Conservation (phyloP, 2,888 invertebrate species). For the Exephanes ischioxanthus region DNA sequence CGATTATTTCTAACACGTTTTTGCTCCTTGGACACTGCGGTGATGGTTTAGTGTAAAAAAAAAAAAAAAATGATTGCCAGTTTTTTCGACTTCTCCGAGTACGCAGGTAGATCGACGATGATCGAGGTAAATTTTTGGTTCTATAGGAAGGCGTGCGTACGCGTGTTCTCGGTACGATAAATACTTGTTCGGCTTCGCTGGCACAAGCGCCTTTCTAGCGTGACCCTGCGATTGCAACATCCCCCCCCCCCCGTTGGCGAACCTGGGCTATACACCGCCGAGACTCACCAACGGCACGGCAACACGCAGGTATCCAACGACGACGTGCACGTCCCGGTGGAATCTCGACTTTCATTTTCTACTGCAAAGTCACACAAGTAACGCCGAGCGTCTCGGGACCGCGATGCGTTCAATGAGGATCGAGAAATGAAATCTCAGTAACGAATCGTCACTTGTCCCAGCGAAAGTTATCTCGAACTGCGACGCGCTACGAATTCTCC, state of each 20-base stretch:
- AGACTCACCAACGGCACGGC: slow-evolving; percentile 19
- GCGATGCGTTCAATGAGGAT: slow-evolving; percentile 1
- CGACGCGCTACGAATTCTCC: not conserved
- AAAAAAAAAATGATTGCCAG: not conserved
- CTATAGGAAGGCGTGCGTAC: not conserved
- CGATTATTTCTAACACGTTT: slow-evolving; percentile 5
- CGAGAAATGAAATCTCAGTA: slow-evolving; percentile 8
- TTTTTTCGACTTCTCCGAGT: not conserved
- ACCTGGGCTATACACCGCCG: slow-evolving; percentile 13
- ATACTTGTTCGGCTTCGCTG: slow-evolving; percentile 36
- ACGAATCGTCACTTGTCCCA: not conserved
- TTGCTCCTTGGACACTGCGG: not conserved
- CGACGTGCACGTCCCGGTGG: slow-evolving; percentile 69
- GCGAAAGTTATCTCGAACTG: not conserved
- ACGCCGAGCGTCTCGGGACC: slow-evolving; percentile 44
- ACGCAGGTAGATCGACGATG: not conserved
- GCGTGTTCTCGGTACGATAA: slow-evolving; percentile 4
- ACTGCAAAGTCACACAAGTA: slow-evolving; percentile 68
- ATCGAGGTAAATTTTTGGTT: not conserved
- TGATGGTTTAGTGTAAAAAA: not conserved
- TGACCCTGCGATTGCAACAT: slow-evolving; percentile 67
- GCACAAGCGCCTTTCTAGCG: slow-evolving; percentile 65
- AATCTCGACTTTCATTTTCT: slow-evolving; percentile 81
- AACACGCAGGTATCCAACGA: slow-evolving; percentile 16
- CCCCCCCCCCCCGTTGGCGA: slow-evolving; percentile 48